Base-by-base conservation (phyloP, 2,113 vertebrate genomes). In the Xenopus borealis region DNA sequence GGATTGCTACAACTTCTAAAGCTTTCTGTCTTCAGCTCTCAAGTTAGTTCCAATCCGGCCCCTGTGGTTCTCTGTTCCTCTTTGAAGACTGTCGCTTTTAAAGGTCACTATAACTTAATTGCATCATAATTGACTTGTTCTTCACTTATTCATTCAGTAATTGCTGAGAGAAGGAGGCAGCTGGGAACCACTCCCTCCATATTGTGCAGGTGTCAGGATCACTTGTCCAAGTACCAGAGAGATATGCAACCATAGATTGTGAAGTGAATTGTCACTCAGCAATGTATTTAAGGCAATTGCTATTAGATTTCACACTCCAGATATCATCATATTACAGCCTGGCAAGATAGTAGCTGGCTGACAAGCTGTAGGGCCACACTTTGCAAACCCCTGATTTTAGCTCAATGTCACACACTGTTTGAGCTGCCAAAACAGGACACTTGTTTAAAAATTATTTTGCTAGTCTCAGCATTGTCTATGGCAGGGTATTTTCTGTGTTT, bases 41-140 rank as follows among this genome's bases (percentile, higher is more conserved):
- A 27, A 70, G 46, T 77, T 47, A 77, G 63, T 70, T 77, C 63
- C 45, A 17, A 69, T 69, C 33, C 52, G 46, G 58, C 73, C 73
- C 74, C 74, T 18, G 70, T 69, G 67, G 74, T 77, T 75, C 61
- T 66, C 66, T 53, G 50, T 75, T 77, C 69, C 50, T 30, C n/a
- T 77, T 63, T 64, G 66, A 77, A 77, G 74, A 77, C 45, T 65
- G 23, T 30, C 57, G 59, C 67, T 68, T 61, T 77, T 77, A 77
- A 77, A 77, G 74, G 74, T 77, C 66, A 64, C 46, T 57, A 55
- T 64, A 77, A 69, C 67, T 61, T 77, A 77, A 77, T 70, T 69
- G 59, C 30, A 63, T 77, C 66, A 57, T 77, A 77, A 77, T 77
- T 70, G 67, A 64, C 74, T 69, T 47, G 17, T 18, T 23, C 62